Conservation (phyloP, 2,888 invertebrate genomes). For the Acleris cristana region DNA sequence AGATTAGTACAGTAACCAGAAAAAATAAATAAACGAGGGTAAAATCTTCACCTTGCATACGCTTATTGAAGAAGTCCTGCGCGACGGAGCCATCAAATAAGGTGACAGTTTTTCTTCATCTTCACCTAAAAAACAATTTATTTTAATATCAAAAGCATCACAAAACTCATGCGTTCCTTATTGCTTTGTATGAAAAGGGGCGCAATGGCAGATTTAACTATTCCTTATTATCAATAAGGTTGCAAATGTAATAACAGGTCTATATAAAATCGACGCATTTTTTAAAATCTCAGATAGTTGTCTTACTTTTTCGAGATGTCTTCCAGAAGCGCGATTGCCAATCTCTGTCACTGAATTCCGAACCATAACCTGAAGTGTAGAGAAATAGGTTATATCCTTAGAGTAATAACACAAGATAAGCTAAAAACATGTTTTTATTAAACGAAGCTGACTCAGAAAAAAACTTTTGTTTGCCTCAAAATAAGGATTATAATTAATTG, state of each 20-base stretch:
- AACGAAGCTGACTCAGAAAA: too few relatives aligned
- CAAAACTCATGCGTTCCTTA: too few relatives aligned
- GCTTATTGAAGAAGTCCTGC: conserved; percentile 69
- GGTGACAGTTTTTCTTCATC: conserved; percentile 78
- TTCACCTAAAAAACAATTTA: conserved; percentile 59
- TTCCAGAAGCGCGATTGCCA: conserved; percentile 86
- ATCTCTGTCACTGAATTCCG: conserved; percentile 89
- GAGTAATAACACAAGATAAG: too few relatives aligned
- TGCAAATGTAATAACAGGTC: too few relatives aligned
- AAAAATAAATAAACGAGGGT: not conserved
- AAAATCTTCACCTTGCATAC: conserved; percentile 54
- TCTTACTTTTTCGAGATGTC: conserved; percentile 76
- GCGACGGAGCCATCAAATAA: conserved; percentile 69
- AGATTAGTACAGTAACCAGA: too few relatives aligned
- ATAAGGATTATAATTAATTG: too few relatives aligned
- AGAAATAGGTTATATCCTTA: not conserved
- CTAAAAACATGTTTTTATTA: too few relatives aligned
- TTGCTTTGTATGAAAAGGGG: too few relatives aligned
- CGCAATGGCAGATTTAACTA: too few relatives aligned
- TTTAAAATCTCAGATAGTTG: not conserved
- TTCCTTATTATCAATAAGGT: too few relatives aligned
- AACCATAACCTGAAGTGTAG: conserved; percentile 86
- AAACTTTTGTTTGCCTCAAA: too few relatives aligned
- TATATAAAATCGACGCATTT: too few relatives aligned
- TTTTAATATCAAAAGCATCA: not conserved